phyloP scores from a whole-genome alignment of 2,797 vertebrate species.

The Hypotaenidia philippensis region DNA sequence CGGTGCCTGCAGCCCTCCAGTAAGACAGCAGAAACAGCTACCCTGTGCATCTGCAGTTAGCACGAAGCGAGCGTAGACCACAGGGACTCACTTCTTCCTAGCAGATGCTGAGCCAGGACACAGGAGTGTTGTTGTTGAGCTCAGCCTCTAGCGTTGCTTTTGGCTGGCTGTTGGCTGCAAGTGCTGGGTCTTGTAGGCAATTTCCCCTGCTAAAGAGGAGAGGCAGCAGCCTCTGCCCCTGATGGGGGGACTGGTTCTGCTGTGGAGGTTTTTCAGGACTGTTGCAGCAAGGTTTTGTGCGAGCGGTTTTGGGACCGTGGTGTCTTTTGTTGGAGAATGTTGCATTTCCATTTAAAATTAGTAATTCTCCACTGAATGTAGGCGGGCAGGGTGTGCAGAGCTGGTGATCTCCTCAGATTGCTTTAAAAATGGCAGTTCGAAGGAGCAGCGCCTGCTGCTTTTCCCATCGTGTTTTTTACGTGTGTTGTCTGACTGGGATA shows the following conservation, averaged over 20 bases:
- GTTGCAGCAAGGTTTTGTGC: conserved; percentile 25
- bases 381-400: conserved; percentile 55
- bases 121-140: conserved; percentile 17
- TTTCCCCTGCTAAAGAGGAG: conserved; percentile 31
- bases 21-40: background rate
- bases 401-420: conserved; percentile 43
- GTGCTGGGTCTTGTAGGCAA: conserved; percentile 30
- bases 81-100: conserved; percentile 1
- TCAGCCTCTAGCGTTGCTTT: conserved; percentile 45
- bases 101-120: conserved; percentile 22
- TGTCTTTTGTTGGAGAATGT: conserved; percentile 57
- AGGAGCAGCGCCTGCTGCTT: conserved; percentile 56
- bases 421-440: conserved; percentile 58
- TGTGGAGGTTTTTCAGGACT: conserved; percentile 36
- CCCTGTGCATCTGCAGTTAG: background rate
- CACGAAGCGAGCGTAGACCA: background rate
- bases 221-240: conserved; percentile 13
- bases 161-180: conserved; percentile 38
- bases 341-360: conserved; percentile 74
- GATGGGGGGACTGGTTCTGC: conserved; percentile 37
- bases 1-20: background rate
- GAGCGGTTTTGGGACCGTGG: background rate
- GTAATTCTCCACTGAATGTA: conserved; percentile 43
- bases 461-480: conserved; percentile 44
- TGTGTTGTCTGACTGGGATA: conserved; percentile 51